Conservation (phyloP, 2,888 invertebrate species). For the Trissolcus brochymenae region DNA sequence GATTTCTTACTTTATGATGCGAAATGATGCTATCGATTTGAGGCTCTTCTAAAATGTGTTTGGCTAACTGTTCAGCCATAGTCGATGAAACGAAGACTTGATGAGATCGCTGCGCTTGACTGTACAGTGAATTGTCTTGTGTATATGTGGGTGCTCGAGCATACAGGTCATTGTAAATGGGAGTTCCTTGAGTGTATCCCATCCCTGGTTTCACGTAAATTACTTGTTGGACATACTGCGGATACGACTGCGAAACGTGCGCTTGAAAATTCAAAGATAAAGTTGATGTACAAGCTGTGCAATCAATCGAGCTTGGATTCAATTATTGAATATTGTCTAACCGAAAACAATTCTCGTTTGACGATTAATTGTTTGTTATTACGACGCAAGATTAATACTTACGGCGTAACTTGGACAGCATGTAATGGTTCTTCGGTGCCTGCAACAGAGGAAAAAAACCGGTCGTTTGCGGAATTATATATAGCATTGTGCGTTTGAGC, state of each 20-base stretch:
- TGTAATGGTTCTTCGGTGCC: constrained; percentile 34
- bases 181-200: constrained; percentile 62
- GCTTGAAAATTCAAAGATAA: constrained; percentile 54
- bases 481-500: constrained; percentile 14
- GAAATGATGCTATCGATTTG: constrained; percentile 55
- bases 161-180: constrained; percentile 63
- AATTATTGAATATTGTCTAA: constrained; percentile 34
- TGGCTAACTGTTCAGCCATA: constrained; percentile 61
- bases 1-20: constrained; percentile 65
- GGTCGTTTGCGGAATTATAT: constrained; percentile 25
- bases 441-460: constrained; percentile 38
- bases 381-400: constrained; percentile 34
- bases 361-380: constrained; percentile 14
- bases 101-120: constrained; percentile 64
- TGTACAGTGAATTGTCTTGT: constrained; percentile 66
- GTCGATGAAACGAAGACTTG: constrained; percentile 61
- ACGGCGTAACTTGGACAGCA: constrained; percentile 35
- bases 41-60: constrained; percentile 64
- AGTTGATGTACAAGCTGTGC: constrained; percentile 23
- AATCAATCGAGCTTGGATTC: constrained; percentile 23
- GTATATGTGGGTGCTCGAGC: constrained; percentile 63
- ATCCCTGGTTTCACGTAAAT: constrained; percentile 66
- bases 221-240: constrained; percentile 67
- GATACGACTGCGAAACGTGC: constrained; percentile 54
- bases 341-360: constrained; percentile 8